Evolutionary conservation across 2,113 vertebrate genomes (phyloP).

Genomic region (Lonchura striata): DNA sequence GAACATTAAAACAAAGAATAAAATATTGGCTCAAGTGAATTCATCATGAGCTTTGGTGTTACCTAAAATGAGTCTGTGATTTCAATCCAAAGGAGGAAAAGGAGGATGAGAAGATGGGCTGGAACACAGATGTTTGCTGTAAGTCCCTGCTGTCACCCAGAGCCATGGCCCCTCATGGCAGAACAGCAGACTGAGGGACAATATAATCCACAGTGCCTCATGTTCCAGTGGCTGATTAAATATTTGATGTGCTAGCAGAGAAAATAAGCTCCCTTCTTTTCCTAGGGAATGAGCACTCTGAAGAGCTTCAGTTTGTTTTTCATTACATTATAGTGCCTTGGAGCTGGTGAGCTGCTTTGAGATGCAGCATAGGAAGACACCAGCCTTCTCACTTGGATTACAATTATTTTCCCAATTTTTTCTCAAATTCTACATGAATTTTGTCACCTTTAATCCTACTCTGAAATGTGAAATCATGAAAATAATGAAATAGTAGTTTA

Average conservation of each 20-base stretch:
- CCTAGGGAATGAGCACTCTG: background rate
- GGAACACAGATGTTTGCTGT: background rate
- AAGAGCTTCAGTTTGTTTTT: background rate
- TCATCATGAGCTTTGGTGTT: background rate
- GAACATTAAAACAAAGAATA: background rate
- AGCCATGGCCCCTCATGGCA: background rate
- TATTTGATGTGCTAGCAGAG: background rate
- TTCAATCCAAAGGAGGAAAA: background rate
- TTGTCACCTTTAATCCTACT: background rate
- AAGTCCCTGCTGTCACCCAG: background rate
- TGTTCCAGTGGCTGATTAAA: background rate
- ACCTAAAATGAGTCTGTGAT: background rate
- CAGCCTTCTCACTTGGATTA: background rate
- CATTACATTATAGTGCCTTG: background rate
- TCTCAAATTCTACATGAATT: background rate
- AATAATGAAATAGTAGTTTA: background rate
- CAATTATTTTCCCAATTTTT: background rate
- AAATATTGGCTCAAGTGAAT: background rate
- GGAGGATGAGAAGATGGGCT: background rate
- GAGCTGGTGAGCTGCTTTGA: background rate
- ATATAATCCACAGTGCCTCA: background rate
- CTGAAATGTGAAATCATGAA: background rate
- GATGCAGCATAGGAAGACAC: background rate
- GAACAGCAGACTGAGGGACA: background rate
- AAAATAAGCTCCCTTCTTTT: background rate